These are phyloP conservation scores for Orthonychiurus folsomi DNA, from an alignment of 2,888 invertebrate genomes.

Conservation along the genomic window DNA sequence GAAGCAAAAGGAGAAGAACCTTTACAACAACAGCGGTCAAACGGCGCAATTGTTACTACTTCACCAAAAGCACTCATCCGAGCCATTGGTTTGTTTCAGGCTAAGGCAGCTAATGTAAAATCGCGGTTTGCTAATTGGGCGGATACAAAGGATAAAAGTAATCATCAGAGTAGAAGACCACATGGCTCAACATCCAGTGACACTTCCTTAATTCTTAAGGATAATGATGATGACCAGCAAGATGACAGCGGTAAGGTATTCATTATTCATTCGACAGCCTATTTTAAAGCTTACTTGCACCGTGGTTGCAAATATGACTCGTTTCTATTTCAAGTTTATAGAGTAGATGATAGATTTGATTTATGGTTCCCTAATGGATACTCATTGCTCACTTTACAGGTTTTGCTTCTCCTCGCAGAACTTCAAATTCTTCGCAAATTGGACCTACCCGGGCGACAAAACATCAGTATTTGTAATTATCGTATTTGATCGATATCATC, in stretches of 20 bases:
- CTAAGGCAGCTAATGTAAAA: conserved; percentile 37
- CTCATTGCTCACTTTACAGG: neutral
- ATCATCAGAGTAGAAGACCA: neutral
- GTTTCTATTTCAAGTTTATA: no score
- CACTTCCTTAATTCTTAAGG: neutral
- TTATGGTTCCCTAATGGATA: no score
- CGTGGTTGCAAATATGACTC: no score
- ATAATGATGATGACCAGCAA: neutral
- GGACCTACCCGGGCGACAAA: conserved; percentile 2
- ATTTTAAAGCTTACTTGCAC: no score
- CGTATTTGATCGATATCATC: no score
- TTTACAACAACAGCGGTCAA: neutral
- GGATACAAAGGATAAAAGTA: conserved; percentile 26
- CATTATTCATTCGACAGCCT: neutral
- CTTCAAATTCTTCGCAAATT: neutral
- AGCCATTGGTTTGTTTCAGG: conserved; percentile 38
- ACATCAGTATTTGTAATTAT: conserved; percentile 15
- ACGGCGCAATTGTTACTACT: conserved; percentile 12
- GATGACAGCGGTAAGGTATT: neutral
- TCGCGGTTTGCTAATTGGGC: conserved; percentile 34
- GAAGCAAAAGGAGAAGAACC: neutral
- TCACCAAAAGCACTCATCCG: conserved; percentile 36
- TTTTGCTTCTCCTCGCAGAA: neutral
- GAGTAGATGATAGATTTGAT: no score
- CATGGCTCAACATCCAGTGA: neutral